Evolutionary conservation across 2,113 vertebrate species (phyloP).

Genomic region (Bubo scandiacus): DNA sequence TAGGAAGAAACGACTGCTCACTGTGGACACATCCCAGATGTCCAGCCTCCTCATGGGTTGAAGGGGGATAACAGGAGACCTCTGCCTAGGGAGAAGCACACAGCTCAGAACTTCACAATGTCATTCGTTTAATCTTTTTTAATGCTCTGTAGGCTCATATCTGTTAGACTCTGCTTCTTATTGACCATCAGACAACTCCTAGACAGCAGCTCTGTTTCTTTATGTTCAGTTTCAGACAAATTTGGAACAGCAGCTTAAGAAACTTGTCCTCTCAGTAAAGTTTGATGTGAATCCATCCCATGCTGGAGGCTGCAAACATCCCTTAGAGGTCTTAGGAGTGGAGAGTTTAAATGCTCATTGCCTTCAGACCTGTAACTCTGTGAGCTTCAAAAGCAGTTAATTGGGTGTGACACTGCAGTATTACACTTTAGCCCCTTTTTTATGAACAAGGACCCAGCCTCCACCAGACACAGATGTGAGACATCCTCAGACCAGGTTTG

Average conservation of each 20-base stretch:
- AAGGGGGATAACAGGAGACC: background rate
- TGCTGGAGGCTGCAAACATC: background rate
- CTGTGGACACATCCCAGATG: background rate
- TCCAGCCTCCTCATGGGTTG: background rate
- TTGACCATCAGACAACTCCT: background rate
- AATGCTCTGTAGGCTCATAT: background rate
- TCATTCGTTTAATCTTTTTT: background rate
- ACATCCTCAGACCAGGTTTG: background rate
- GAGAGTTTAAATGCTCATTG: background rate
- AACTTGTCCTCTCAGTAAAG: background rate
- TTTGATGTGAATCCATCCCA: background rate
- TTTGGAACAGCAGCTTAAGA: background rate
- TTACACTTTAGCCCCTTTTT: background rate
- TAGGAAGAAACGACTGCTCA: background rate
- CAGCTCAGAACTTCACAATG: background rate
- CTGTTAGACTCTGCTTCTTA: background rate
- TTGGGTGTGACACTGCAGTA: background rate
- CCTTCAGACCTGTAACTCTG: background rate
- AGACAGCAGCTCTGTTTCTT: background rate
- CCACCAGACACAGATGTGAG: background rate
- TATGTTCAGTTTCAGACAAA: background rate
- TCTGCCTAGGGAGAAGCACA: background rate
- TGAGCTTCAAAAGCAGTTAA: background rate
- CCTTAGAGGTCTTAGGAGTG: background rate
- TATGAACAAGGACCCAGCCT: background rate